Percentiles rank a stretch among this genome's conserved stretches.
These are phyloP conservation scores for Gasterosteus aculeatus DNA, from an alignment of 2,113 vertebrate genomes.

Conservation along the genomic window DNA sequence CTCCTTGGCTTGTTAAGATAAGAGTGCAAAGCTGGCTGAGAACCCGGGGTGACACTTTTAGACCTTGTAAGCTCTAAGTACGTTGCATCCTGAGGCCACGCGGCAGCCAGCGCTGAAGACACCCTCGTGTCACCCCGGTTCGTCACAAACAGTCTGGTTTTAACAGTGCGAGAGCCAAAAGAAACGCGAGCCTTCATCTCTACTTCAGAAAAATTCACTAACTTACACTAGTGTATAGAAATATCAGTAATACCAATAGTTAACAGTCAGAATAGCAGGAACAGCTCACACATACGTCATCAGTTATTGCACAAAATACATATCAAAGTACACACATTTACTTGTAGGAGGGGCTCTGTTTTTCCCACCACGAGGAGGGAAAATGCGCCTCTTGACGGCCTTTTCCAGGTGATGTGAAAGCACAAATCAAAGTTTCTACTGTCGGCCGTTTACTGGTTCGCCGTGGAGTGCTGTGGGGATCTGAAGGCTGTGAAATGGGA, in stretches of 20 bases:
- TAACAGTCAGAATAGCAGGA: slow-evolving; percentile 74
- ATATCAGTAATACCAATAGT: slow-evolving; percentile 39
- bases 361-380: neutral
- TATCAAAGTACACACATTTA: slow-evolving; percentile 51
- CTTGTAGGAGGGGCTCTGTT: slow-evolving; percentile 19
- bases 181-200: slow-evolving; percentile 59
- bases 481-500: slow-evolving; percentile 40
- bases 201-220: slow-evolving; percentile 42
- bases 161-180: slow-evolving; percentile 80
- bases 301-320: slow-evolving; percentile 75
- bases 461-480: slow-evolving; percentile 37
- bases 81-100: slow-evolving; percentile 35
- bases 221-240: slow-evolving; percentile 42
- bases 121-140: slow-evolving; percentile 50
- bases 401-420: slow-evolving; percentile 13
- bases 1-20: slow-evolving; percentile 76
- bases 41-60: slow-evolving; percentile 73
- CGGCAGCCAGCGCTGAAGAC: neutral
- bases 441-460: slow-evolving; percentile 33
- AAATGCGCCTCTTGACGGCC: neutral
- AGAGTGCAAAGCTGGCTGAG: slow-evolving; percentile 78
- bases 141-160: slow-evolving; percentile 75
- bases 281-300: slow-evolving; percentile 55
- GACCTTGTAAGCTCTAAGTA: slow-evolving; percentile 67
- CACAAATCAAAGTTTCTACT: slow-evolving; percentile 30